These are phyloP conservation scores for Callocephalon fimbriatum DNA, from an alignment of 2,113 vertebrate species.

Conservation along the genomic window DNA sequence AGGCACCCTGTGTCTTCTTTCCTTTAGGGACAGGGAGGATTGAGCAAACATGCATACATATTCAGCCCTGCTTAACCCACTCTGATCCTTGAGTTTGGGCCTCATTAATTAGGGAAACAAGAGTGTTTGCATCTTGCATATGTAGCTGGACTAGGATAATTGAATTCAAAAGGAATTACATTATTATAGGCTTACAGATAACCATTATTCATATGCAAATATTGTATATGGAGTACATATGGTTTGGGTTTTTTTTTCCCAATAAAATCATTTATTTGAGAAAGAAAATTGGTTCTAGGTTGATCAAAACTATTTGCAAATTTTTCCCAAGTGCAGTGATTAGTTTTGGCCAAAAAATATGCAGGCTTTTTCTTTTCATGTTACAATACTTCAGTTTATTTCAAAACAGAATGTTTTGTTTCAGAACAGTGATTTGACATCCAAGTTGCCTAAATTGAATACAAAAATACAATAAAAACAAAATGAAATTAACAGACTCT, in stretches of 20 bases:
- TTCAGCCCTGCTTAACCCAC: background rate
- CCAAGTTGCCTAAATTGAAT: slow-evolving; percentile 36
- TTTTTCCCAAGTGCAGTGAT: background rate
- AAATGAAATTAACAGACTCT: slow-evolving; percentile 19
- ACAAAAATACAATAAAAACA: slow-evolving; percentile 33
- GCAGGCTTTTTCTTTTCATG: slow-evolving; percentile 15
- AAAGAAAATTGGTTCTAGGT: background rate
- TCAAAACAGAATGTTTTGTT: slow-evolving; percentile 58
- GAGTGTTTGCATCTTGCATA: background rate
- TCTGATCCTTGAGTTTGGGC: background rate
- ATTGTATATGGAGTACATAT: background rate
- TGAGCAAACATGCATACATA: fast-evolving
- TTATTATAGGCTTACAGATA: background rate
- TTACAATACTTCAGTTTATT: slow-evolving; percentile 15
- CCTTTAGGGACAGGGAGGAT: background rate
- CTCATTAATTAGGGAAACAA: background rate
- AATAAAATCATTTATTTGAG: background rate
- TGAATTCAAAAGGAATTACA: background rate
- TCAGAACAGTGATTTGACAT: slow-evolving; percentile 55
- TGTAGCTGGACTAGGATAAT: background rate
- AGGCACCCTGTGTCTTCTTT: too few species aligned
- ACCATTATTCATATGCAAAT: background rate
- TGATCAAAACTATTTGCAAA: background rate
- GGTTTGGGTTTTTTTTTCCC: background rate
- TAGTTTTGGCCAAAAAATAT: background rate